Evolutionary conservation across 1,140 invertebrate genomes (phyloP).

Genomic region (Pogonomyrmex barbatus): DNA sequence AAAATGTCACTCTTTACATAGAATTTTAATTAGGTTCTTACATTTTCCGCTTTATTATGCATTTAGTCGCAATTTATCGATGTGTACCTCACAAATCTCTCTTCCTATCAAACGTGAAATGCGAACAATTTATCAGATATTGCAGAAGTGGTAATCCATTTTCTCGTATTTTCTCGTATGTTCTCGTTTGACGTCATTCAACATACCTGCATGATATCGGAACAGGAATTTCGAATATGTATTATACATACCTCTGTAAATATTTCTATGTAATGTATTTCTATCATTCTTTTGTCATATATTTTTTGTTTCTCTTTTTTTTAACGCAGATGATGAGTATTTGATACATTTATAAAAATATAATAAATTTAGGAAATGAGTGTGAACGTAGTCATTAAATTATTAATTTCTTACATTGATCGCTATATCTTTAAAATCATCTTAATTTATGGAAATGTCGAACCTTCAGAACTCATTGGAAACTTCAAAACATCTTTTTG

Average conservation of each 20-base stretch:
- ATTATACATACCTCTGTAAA: neutral
- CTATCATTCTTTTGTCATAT: neutral
- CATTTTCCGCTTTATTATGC: neutral
- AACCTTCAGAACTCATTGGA: neutral
- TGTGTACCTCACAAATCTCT: neutral
- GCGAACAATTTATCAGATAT: neutral
- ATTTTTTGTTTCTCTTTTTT: neutral
- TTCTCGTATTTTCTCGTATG: neutral
- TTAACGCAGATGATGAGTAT: no score
- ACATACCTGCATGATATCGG: neutral
- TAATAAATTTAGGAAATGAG: neutral
- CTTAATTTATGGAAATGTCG: neutral
- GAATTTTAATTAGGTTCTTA: neutral
- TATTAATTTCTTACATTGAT: neutral
- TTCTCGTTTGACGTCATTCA: neutral
- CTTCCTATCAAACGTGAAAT: neutral
- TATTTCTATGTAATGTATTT: neutral
- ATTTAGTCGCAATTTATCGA: neutral
- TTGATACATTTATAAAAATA: no score
- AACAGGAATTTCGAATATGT: neutral
- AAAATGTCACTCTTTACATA: neutral
- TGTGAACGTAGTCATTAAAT: neutral
- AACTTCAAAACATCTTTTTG: neutral
- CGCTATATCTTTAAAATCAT: neutral
- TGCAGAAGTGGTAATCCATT: neutral